These are phyloP conservation scores for Taeniopygia guttata DNA, from an alignment of 2,797 vertebrate genomes.

Conservation along the genomic window DNA sequence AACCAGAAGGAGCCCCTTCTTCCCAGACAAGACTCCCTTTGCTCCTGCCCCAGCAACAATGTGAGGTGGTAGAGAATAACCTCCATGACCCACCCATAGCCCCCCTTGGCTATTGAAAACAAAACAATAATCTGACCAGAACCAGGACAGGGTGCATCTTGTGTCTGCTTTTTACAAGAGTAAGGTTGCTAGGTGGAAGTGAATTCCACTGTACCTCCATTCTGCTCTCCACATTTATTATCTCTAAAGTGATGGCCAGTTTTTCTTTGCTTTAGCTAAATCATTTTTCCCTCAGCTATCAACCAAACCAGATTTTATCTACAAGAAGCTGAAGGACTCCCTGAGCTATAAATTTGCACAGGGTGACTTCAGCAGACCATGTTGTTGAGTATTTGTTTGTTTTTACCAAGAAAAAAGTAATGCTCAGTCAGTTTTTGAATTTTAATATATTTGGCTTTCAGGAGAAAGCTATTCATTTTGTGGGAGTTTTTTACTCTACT, in stretches of 20 bases:
- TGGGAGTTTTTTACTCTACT: neutral
- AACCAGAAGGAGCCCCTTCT: neutral
- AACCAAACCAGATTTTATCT: neutral
- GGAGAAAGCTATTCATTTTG: neutral
- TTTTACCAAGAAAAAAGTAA: neutral
- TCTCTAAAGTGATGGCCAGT: neutral
- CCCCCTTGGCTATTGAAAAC: neutral
- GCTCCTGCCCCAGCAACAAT: neutral
- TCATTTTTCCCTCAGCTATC: neutral
- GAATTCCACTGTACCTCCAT: neutral
- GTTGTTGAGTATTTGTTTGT: neutral
- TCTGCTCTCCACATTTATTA: neutral
- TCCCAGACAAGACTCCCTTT: neutral
- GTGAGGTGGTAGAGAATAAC: neutral
- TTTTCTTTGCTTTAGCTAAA: neutral
- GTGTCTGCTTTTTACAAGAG: neutral
- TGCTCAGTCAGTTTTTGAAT: fast-evolving
- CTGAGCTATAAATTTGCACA: neutral
- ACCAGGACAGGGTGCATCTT: neutral
- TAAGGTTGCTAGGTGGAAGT: neutral
- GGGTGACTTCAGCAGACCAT: neutral
- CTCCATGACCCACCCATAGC: neutral
- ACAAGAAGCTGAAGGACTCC: neutral
- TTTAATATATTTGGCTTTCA: neutral
- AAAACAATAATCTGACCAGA: neutral